Evolutionary conservation across 1,140 invertebrate species (phyloP).

Genomic region (Tenebrio molitor): DNA sequence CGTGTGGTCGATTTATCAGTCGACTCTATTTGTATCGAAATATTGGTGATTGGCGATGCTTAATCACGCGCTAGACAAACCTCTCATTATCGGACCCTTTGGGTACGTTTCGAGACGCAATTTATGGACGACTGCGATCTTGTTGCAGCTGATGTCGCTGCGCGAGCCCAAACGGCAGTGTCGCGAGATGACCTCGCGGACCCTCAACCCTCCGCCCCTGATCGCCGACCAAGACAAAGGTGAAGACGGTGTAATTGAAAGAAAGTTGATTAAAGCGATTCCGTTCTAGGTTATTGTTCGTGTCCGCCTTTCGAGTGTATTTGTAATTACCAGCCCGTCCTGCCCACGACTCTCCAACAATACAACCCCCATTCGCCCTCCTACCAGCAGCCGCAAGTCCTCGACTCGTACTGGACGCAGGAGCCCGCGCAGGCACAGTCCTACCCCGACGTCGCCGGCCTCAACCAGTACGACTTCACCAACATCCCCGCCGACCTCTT

Average conservation of each 20-base stretch:
- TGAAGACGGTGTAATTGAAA: constrained; percentile 56
- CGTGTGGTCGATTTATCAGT: constrained; percentile 54
- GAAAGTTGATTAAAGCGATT: constrained; percentile 1
- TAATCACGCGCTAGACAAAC: constrained; percentile 52
- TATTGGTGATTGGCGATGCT: constrained; percentile 51
- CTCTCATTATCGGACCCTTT: constrained; percentile 43
- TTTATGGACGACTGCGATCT: constrained; percentile 50
- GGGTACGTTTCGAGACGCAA: constrained; percentile 22
- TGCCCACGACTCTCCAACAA: constrained; percentile 55
- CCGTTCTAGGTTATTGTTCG: constrained; percentile 72
- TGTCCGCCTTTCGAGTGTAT: constrained; percentile 77
- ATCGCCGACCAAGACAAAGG: constrained; percentile 72
- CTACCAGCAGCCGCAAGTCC: constrained; percentile 58
- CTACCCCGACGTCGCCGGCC: constrained; percentile 53
- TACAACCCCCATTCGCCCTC: constrained; percentile 56
- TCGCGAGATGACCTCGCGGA: constrained; percentile 59
- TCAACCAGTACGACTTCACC: constrained; percentile 67
- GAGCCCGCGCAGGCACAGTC: constrained; percentile 59
- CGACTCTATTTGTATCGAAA: constrained; percentile 48
- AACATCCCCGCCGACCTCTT: constrained; percentile 77
- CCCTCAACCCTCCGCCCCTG: constrained; percentile 69
- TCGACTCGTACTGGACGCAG: constrained; percentile 62
- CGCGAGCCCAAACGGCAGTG: constrained; percentile 69
- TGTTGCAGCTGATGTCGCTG: constrained; percentile 71
- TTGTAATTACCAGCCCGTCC: constrained; percentile 67